These are phyloP conservation scores for Eriosoma lanigerum DNA, from an alignment of 1,140 invertebrate genomes.

Conservation along the genomic window DNA sequence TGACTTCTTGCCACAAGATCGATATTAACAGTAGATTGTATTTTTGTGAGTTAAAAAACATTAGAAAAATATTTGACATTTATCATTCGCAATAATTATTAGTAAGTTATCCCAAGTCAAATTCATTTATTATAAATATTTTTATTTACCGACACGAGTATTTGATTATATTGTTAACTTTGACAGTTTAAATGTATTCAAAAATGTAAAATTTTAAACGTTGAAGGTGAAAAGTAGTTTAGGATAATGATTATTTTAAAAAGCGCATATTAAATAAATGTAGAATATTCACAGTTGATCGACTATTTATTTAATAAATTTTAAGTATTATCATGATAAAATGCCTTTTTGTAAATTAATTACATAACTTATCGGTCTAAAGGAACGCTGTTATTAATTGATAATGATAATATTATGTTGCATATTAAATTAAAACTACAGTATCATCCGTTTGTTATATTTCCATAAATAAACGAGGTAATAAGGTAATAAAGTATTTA, in stretches of 20 bases:
- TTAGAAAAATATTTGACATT: background rate
- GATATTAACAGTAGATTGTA: background rate
- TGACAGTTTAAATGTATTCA: background rate
- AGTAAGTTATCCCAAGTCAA: background rate
- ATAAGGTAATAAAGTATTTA: too few species aligned
- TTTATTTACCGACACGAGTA: too few species aligned
- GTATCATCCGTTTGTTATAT: too few species aligned
- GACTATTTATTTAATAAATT: background rate
- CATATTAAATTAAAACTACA: too few species aligned
- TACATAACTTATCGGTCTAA: too few species aligned
- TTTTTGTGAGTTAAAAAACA: background rate
- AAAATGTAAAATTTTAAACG: background rate
- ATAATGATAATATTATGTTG: too few species aligned
- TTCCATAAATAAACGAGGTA: too few species aligned
- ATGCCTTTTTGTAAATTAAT: too few species aligned
- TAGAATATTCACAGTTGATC: background rate
- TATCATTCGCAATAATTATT: background rate
- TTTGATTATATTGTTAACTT: background rate
- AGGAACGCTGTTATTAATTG: too few species aligned
- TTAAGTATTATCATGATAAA: too few species aligned
- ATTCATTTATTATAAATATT: too few species aligned
- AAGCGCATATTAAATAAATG: conserved; percentile 2
- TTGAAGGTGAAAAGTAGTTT: background rate
- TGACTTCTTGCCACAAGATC: background rate
- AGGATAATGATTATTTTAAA: background rate